Percentiles rank a stretch among this genome's conserved stretches.
Conservation (phyloP, 2,888 invertebrate genomes). For the Rhagophthalmus giganteus region DNA sequence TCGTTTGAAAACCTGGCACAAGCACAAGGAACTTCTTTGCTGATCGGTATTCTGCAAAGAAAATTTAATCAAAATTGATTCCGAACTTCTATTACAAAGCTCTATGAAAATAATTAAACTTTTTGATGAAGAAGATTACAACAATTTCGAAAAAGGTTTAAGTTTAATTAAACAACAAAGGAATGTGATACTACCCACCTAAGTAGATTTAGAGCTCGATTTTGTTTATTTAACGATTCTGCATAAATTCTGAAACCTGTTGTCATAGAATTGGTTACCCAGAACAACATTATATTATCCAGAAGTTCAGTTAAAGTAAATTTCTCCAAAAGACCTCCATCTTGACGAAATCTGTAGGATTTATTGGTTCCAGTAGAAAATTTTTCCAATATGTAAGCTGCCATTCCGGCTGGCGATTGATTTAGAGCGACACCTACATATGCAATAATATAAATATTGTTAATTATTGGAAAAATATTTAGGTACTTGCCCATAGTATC, state of each 20-base stretch:
- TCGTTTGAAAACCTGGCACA: constrained; percentile 76
- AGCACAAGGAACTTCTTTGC: constrained; percentile 65
- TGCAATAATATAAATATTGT: not conserved
- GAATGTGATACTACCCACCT: no score
- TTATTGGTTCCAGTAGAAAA: constrained; percentile 73
- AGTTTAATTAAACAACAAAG: no score
- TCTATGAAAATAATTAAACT: no score
- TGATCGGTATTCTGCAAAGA: constrained; percentile 66
- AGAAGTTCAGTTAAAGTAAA: constrained; percentile 70
- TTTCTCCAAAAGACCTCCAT: constrained; percentile 67
- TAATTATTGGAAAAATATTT: no score
- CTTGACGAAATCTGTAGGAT: constrained; percentile 53
- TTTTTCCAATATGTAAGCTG: constrained; percentile 85
- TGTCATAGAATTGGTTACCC: constrained; percentile 69
- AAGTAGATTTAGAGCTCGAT: no score
- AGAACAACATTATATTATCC: constrained; percentile 80
- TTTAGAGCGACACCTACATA: constrained; percentile 63
- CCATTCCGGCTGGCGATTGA: constrained; percentile 79
- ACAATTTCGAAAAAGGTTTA: no score
- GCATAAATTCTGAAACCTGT: constrained; percentile 72
- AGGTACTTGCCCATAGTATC: constrained; percentile 73
- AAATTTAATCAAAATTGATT: no score
- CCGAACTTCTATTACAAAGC: no score
- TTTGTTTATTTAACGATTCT: constrained; percentile 58
- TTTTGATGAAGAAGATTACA: no score